Percentiles rank a stretch among this genome's conserved stretches.
Evolutionary conservation across 1,140 invertebrate genomes (phyloP).

Genomic region (Orius laevigatus): DNA sequence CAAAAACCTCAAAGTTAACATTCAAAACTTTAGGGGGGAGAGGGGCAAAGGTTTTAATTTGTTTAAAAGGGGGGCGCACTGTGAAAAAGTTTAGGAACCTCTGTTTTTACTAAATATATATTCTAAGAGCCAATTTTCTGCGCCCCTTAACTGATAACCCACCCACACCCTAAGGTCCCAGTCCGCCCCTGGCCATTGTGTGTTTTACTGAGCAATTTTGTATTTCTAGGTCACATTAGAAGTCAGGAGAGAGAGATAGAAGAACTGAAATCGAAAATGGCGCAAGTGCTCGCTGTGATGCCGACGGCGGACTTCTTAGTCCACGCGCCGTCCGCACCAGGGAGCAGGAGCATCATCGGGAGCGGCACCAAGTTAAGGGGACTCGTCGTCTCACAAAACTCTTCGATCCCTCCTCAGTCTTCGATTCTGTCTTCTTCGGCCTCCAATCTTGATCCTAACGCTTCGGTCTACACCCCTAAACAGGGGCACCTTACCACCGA

Average conservation of each 20-base stretch:
- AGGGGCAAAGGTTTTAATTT: no score
- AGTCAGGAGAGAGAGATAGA: conserved; percentile 79
- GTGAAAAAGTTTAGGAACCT: no score
- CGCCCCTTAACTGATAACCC: no score
- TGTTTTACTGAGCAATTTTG: conserved; percentile 14
- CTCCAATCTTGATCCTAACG: conserved; percentile 77
- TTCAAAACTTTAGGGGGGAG: no score
- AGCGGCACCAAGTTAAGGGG: no score
- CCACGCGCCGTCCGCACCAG: conserved; percentile 20
- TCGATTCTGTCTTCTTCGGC: conserved; percentile 21
- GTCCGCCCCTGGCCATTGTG: no score
- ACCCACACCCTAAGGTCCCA: no score
- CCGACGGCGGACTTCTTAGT: conserved; percentile 43
- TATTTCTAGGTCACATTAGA: conserved; percentile 47
- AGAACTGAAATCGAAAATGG: conserved; percentile 75
- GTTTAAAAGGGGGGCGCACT: no score
- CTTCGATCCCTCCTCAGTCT: conserved; percentile 41
- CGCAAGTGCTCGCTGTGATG: conserved; percentile 83
- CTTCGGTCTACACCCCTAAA: conserved; percentile 79
- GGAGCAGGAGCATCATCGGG: neutral
- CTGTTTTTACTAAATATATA: no score
- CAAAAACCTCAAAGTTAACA: no score
- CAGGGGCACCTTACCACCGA: conserved; percentile 13
- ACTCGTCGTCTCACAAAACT: conserved; percentile 16
- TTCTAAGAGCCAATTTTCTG: no score